Base-by-base conservation (phyloP, 2,888 invertebrate genomes). In the Notodonta dromedarius region DNA sequence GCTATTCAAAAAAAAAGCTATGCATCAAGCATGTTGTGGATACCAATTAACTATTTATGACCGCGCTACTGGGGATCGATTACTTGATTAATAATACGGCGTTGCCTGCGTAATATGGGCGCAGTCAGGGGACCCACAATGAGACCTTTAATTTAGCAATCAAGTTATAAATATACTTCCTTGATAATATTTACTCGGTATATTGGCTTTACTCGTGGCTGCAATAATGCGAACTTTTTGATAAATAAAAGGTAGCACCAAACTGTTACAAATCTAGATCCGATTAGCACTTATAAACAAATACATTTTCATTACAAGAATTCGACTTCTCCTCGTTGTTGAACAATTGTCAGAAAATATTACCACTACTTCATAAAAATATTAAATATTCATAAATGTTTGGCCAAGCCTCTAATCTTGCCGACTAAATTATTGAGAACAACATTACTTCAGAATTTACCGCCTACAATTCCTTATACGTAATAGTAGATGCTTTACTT, bases 401-500 rank as follows among this genome's bases (percentile, higher is more conserved):
- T 42, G 42, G 42, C 42, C 12, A 42, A 42, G 9, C 11, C 4
- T 11, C 9, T 4, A 46, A 46, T 46, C 6, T 46, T 6, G 9
- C 4, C n/a, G 4, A 4, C 46, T 5, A 46, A 46, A n/a, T 46
- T n/a, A 46, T 6, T 46, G n/a, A 46, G 46, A 46, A 46, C n/a
- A 46, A 46, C 1, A 46, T 46, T 46, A 4, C 63, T 69, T 73
- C 62, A 66, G 66, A 64, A 60, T n/a, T 61, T 35, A 60, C 70
- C 61, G 73, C 73, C 60, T 56, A 56, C 62, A 52, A 62, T 75
- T 77, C 73, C 68, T 60, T 67, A 13, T 50, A 50, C 16, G 16
- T 50, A 50, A 16, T 16, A 50, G 68, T 74, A 72, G 63, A 56
- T 63, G 71, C 68, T 69, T 81, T 76, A 73, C 76, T 81, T 76